Evolutionary conservation across 2,113 vertebrate genomes (phyloP).

Genomic region (Otus sunia): DNA sequence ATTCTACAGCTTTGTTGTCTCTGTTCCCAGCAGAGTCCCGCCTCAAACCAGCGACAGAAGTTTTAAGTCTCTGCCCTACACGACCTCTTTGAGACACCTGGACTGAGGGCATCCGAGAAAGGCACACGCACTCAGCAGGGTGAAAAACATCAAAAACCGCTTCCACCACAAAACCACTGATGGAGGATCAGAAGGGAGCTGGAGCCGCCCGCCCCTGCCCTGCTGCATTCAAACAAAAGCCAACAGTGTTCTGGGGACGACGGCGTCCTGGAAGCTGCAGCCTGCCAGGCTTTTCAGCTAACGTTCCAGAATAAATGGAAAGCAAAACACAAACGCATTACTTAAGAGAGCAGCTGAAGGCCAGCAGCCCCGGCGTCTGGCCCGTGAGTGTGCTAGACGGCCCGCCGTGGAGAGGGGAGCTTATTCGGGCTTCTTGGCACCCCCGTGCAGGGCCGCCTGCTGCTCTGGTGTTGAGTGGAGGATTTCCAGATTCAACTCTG

Average conservation of each 20-base stretch:
- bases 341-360: background rate
- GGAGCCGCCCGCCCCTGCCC: background rate
- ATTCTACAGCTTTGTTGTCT: background rate
- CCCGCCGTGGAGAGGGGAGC: background rate
- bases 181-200: accelerated
- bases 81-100: background rate
- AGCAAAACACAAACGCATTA: background rate
- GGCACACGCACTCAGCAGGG: background rate
- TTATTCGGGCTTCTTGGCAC: background rate
- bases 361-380: background rate
- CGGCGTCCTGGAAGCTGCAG: background rate
- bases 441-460: accelerated
- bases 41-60: background rate
- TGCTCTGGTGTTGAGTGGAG: background rate
- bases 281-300: background rate
- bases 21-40: background rate
- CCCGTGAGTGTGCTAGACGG: accelerated
- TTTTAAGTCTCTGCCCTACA: background rate
- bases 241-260: accelerated
- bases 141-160: background rate
- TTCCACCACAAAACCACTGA: background rate
- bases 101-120: background rate
- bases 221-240: accelerated
- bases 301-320: background rate
- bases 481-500: background rate